phyloP scores from a whole-genome alignment of 2,113 vertebrate species.

The Melanerpes aurifrons region DNA sequence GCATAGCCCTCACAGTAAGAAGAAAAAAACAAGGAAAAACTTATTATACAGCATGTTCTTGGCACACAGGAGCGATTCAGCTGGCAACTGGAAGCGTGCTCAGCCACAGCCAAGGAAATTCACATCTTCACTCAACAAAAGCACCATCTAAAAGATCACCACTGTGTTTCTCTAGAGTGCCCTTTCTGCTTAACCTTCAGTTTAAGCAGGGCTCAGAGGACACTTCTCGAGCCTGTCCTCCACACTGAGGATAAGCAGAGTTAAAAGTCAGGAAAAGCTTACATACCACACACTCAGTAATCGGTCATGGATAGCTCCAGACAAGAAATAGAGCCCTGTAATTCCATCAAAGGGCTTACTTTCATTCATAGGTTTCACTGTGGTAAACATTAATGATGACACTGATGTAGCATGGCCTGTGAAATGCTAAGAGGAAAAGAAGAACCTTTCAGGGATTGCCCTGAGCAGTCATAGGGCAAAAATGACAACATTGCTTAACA shows the following conservation, averaged over 20 bases:
- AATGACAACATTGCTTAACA: neutral
- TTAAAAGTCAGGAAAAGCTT: neutral
- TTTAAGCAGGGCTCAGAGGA: neutral
- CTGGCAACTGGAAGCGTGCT: conserved; percentile 23
- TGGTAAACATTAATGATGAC: conserved; percentile 91
- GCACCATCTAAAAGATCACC: conserved; percentile 33
- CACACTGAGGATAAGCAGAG: neutral
- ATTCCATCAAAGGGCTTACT: conserved; percentile 83
- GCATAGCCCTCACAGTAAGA: neutral
- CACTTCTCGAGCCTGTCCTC: neutral
- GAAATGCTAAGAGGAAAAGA: conserved; percentile 84
- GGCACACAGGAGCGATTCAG: neutral
- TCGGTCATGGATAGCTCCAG: conserved; percentile 90
- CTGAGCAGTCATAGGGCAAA: neutral
- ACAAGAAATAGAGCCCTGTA: conserved; percentile 95
- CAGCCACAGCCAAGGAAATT: conserved; percentile 62
- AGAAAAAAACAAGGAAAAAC: neutral
- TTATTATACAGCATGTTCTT: neutral
- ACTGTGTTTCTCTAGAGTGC: conserved; percentile 16
- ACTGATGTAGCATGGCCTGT: conserved; percentile 94
- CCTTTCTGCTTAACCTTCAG: neutral
- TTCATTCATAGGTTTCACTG: conserved; percentile 83
- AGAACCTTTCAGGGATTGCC: neutral
- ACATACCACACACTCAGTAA: conserved; percentile 96
- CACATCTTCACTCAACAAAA: conserved; percentile 37